phyloP scores from a whole-genome alignment of 2,113 vertebrate species.

The Eurystomus gularis region DNA sequence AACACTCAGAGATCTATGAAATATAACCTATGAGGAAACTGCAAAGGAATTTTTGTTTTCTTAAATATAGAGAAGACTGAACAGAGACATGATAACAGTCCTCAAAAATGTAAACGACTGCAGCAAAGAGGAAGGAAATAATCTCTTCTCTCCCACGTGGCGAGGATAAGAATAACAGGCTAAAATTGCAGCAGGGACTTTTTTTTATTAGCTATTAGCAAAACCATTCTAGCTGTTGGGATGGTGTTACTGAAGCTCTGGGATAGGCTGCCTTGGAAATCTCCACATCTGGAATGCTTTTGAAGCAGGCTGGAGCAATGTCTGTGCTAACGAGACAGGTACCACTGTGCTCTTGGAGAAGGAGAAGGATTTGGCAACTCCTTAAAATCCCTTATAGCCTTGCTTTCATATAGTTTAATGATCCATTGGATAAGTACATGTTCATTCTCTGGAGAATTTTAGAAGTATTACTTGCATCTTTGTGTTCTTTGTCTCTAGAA shows the following conservation, averaged over 20 bases:
- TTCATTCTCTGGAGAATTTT: background rate
- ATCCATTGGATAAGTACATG: background rate
- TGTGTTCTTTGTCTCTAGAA: background rate
- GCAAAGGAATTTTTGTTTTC: slow-evolving; percentile 49
- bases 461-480: background rate
- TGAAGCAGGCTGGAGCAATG: background rate
- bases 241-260: background rate
- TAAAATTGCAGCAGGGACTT: background rate
- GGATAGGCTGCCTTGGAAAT: background rate
- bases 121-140: slow-evolving; percentile 53
- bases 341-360: background rate
- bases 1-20: background rate
- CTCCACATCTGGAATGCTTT: background rate
- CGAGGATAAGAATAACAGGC: slow-evolving; percentile 43
- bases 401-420: background rate
- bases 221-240: background rate
- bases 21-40: background rate
- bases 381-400: background rate
- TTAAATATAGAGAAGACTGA: slow-evolving; percentile 18
- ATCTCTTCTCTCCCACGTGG: slow-evolving; percentile 50
- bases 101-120: slow-evolving; percentile 61
- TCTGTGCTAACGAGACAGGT: background rate
- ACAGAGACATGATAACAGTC: slow-evolving; percentile 56
- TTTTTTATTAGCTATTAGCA: background rate
- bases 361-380: background rate